A percentile compares a stretch with the other conserved stretches of the same genome.
phyloP scores from a whole-genome alignment of 2,113 vertebrate species.

The Blennius ocellaris region DNA sequence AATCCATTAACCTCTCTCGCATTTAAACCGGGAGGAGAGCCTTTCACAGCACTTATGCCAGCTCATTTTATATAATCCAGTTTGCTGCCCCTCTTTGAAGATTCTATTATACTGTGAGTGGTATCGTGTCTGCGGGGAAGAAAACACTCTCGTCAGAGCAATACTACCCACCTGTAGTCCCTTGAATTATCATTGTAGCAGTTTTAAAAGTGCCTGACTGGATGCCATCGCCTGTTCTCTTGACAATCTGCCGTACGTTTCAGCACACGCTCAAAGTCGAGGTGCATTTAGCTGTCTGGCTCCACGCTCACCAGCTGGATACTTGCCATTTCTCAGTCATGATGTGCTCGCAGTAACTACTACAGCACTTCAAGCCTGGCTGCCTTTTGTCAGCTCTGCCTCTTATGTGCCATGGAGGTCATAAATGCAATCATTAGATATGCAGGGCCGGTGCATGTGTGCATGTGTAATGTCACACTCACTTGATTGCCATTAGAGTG shows the following conservation, averaged over 20 bases:
- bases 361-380: conserved; percentile 50
- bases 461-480: conserved; percentile 27
- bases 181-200: background rate
- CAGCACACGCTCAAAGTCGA: conserved; percentile 11
- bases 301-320: conserved; percentile 31
- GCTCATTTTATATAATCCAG: background rate
- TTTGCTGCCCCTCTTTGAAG: background rate
- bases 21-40: background rate
- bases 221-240: background rate
- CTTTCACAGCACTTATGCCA: background rate
- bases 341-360: conserved; percentile 35
- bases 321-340: conserved; percentile 13
- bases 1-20: background rate
- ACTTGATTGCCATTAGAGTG: conserved; percentile 34
- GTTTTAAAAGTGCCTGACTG: background rate
- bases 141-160: too few relatives aligned
- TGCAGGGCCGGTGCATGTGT: conserved; percentile 8
- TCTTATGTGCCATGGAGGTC: conserved; percentile 40
- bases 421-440: conserved; percentile 52
- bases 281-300: conserved; percentile 10
- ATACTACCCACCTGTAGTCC: background rate
- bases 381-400: conserved; percentile 49
- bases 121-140: too few relatives aligned
- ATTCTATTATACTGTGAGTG: background rate
- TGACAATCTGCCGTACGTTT: background rate